These are phyloP conservation scores for Rhea pennata DNA, from an alignment of 2,113 vertebrate species.

Conservation along the genomic window DNA sequence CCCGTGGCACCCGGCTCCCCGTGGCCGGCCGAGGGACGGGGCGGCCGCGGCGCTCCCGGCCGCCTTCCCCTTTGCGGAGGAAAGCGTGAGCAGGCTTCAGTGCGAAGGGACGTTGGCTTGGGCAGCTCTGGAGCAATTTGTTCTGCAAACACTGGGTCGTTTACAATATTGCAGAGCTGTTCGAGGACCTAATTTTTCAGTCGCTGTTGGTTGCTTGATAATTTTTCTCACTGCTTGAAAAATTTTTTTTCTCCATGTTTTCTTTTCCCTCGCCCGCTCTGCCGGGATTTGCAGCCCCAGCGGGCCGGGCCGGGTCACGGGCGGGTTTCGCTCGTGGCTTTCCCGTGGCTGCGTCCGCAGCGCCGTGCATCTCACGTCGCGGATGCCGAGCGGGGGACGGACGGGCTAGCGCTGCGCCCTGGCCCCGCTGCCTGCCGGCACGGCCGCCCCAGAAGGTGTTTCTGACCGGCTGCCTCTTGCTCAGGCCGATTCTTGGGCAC, in stretches of 20 bases:
- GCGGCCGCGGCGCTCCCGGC: not conserved
- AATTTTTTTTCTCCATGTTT: not conserved
- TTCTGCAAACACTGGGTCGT: not conserved
- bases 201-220: not conserved
- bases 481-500: not conserved
- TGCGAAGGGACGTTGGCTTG: not conserved
- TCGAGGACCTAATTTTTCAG: not conserved
- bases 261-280: not conserved
- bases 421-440: too few relatives aligned
- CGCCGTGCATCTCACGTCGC: not conserved
- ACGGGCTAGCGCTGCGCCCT: too few relatives aligned
- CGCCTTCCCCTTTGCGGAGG: not conserved
- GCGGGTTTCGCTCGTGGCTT: not conserved
- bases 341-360: not conserved
- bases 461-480: not conserved
- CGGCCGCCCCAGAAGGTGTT: not conserved
- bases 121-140: not conserved
- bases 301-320: too few relatives aligned
- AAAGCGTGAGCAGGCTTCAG: not conserved
- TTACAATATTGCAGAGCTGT: not conserved
- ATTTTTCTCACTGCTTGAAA: conserved; percentile 3
- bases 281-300: too few relatives aligned
- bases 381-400: not conserved
- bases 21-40: not conserved
- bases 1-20: not conserved